Evolutionary conservation across 2,113 vertebrate species (phyloP), one percentile per base, ranked within the genome.

Genomic region (Ctenodactylus gundi): DNA sequence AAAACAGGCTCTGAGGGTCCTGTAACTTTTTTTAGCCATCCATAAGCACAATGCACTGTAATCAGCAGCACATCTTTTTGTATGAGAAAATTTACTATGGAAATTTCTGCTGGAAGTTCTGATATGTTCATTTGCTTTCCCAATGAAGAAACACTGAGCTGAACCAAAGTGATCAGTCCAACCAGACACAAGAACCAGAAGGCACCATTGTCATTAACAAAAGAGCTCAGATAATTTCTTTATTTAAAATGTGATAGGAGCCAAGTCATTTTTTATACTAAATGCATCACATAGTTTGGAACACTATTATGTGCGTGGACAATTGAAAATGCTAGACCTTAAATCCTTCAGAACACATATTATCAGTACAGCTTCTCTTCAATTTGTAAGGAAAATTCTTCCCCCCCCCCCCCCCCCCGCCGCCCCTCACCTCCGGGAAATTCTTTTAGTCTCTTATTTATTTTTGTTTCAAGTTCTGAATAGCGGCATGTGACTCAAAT

Each of bases 161-260:
- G 82, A 82, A n/a, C 51, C 64, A 72, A 17, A 12, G 27, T 77
- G 29, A 85, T 39, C 58, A 60, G 57, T 77, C 14, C 49, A 60
- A 34, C 41, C 46, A 90, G 60, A 85, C 31, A 21, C 36, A 70
- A 46, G 85, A 91, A 83, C 9, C 41, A 67, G 55, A 72, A 97
- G 87, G 29, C n/a, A 87, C 7, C n/a, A 57, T 80, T 41, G 15
- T 68, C 73, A 68, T 75, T 73, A 44, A 82, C 51, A 90, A 41
- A 83, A 44, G 15, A 70, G 8, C 36, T 94, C 46, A 92, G 72
- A 73, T 92, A 92, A 94, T 23, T 1, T 73, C 17, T 87, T 68
- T 89, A 80, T 57, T 94, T 94, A 51, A 80, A 92, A 84, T 36
- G 39, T 90, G 44, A 62, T 87, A 75, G 84, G 49, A 82, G 39